Conservation (phyloP, 2,888 invertebrate species). For the Unio delphinus region DNA sequence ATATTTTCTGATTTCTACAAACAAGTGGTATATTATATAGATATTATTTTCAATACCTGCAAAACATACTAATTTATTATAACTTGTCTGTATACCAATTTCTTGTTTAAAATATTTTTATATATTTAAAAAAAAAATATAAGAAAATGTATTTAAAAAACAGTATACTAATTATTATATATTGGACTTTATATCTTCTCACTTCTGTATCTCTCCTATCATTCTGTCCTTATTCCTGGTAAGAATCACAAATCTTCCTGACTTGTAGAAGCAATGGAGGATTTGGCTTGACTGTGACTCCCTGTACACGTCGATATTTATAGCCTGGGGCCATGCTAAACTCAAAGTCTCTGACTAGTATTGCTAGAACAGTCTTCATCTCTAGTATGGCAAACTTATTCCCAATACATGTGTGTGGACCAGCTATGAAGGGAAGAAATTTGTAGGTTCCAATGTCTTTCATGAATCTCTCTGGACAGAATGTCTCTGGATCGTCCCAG, state of each 20-base stretch:
- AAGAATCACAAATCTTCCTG: conserved; percentile 9
- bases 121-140: too few species aligned
- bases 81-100: too few species aligned
- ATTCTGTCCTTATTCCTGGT: too few species aligned
- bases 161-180: too few species aligned
- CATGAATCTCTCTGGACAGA: conserved; percentile 58
- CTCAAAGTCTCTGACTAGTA: conserved; percentile 45
- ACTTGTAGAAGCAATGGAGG: conserved; percentile 44
- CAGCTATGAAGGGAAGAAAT: conserved; percentile 59
- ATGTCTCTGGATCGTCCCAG: conserved; percentile 54
- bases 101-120: too few species aligned
- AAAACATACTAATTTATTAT: too few species aligned
- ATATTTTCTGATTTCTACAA: too few species aligned
- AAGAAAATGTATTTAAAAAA: too few species aligned
- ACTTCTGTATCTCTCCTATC: too few species aligned
- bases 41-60: too few species aligned
- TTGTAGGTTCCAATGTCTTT: conserved; percentile 30
- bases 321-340: conserved; percentile 48
- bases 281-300: conserved; percentile 49
- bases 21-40: too few species aligned
- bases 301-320: conserved; percentile 35
- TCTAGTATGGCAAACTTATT: conserved; percentile 61
- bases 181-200: too few species aligned
- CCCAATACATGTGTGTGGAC: conserved; percentile 66
- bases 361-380: conserved; percentile 52